Conservation (phyloP, 1,140 invertebrate genomes). For the Whitmania pigra region DNA sequence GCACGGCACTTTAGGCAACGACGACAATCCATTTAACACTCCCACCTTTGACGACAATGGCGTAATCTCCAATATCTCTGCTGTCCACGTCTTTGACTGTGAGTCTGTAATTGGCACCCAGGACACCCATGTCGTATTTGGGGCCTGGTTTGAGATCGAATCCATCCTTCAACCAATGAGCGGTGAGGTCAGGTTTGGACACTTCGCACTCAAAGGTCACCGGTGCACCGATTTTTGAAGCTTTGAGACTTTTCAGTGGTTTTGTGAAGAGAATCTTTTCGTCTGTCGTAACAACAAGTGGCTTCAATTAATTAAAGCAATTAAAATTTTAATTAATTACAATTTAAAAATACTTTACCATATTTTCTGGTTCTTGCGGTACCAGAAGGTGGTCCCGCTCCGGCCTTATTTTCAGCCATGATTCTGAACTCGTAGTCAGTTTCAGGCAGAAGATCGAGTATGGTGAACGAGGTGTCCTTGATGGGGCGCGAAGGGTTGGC, state of each 20-base stretch:
- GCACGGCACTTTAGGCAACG: neutral
- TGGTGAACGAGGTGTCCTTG: slow-evolving; percentile 32
- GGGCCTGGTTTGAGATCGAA: slow-evolving; percentile 15
- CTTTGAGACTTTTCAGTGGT: slow-evolving; percentile 25
- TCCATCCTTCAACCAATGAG: slow-evolving; percentile 26
- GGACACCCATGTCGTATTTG: slow-evolving; percentile 52
- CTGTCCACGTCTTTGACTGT: slow-evolving; percentile 81
- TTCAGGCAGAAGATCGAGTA: slow-evolving; percentile 65
- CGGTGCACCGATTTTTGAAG: slow-evolving; percentile 24
- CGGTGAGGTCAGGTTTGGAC: slow-evolving; percentile 28
- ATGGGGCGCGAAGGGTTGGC: slow-evolving; percentile 55
- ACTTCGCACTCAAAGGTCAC: slow-evolving; percentile 31
- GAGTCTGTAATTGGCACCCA: slow-evolving; percentile 76
- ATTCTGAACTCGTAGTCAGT: slow-evolving; percentile 95
- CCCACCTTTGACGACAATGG: slow-evolving; percentile 49
- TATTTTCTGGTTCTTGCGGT: slow-evolving; percentile 69
- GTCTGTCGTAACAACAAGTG: neutral
- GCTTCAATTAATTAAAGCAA: neutral
- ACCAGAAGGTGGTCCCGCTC: slow-evolving; percentile 80
- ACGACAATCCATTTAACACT: neutral
- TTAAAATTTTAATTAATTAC: neutral
- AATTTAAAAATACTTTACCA: slow-evolving; percentile 45
- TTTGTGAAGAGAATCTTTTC: slow-evolving; percentile 25
- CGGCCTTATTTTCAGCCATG: slow-evolving; percentile 89
- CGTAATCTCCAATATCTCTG: slow-evolving; percentile 78